A percentile compares a stretch with the other conserved stretches of the same genome.
phyloP scores from a whole-genome alignment of 1,140 invertebrate genomes.

The Calephelis virginiensis region DNA sequence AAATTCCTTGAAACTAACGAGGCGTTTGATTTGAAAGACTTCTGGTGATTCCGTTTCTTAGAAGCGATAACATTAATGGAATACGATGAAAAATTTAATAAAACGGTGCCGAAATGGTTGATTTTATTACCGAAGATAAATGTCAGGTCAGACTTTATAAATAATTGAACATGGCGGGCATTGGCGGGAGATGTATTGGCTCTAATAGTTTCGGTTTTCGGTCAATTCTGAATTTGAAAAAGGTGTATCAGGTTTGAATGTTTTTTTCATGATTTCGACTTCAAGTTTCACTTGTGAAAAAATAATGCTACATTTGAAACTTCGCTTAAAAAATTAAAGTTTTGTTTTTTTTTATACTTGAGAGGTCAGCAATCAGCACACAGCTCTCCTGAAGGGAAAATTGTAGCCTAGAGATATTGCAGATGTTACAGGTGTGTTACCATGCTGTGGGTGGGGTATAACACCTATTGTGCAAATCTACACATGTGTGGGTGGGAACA shows the following conservation, averaged over 20 bases:
- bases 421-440: too few species aligned
- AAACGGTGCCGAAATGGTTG: background rate
- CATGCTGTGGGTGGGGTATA: too few species aligned
- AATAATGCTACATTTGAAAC: too few species aligned
- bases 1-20: slow-evolving; percentile 24
- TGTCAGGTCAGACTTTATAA: background rate
- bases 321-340: too few species aligned
- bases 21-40: slow-evolving; percentile 17
- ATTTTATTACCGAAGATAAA: slow-evolving; percentile 12
- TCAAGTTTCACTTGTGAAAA: too few species aligned
- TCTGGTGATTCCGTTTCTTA: slow-evolving; percentile 3
- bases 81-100: slow-evolving; percentile 12
- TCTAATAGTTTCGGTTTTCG: background rate
- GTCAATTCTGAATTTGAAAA: background rate
- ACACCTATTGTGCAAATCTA: too few species aligned
- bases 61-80: slow-evolving; percentile 2
- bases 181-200: background rate
- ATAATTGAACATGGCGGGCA: slow-evolving; percentile 1
- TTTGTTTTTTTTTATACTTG: too few species aligned
- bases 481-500: too few species aligned
- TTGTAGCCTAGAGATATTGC: too few species aligned
- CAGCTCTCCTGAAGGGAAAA: too few species aligned
- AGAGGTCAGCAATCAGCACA: too few species aligned
- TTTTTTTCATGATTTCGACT: too few species aligned
- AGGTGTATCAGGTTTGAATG: background rate